These are phyloP conservation scores for Orius insidiosus DNA, from an alignment of 1,140 invertebrate genomes.

Conservation along the genomic window DNA sequence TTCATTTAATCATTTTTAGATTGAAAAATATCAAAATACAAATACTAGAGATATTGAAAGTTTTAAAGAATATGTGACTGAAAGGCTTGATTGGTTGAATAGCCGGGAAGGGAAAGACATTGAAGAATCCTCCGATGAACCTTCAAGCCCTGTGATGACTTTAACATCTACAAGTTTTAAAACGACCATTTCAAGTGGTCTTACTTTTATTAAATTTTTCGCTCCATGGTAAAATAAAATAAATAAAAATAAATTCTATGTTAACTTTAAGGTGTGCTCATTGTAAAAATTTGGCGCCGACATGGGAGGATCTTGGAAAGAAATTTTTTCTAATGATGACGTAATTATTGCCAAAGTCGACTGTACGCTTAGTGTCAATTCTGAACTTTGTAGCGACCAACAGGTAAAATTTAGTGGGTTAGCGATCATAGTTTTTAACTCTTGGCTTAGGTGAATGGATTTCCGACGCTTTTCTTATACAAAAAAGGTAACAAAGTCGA, in stretches of 20 bases:
- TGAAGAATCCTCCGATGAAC: constrained; percentile 17
- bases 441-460: constrained; percentile 49
- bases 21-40: constrained; percentile 54
- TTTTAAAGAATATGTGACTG: constrained; percentile 42
- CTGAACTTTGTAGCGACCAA: constrained; percentile 45
- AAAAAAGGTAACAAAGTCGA: constrained; percentile 43
- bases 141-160: constrained; percentile 28
- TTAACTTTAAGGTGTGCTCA: constrained; percentile 47
- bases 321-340: constrained; percentile 39
- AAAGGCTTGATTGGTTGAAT: constrained; percentile 16
- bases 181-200: constrained; percentile 37
- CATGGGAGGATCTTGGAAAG: constrained; percentile 52
- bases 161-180: constrained; percentile 51
- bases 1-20: constrained; percentile 24
- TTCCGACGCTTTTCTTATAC: constrained; percentile 48
- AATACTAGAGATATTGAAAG: constrained; percentile 41
- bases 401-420: too few relatives aligned
- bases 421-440: too few relatives aligned
- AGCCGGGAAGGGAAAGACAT: constrained; percentile 10
- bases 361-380: constrained; percentile 47
- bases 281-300: constrained; percentile 46
- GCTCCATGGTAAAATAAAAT: constrained; percentile 45
- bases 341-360: constrained; percentile 57
- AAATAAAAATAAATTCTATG: background rate
- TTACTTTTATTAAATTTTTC: constrained; percentile 58